phyloP scores from a whole-genome alignment of 30 jellyfish, hydroid and myxozoan genomes.

The Chrysaora quinquecirrha region DNA sequence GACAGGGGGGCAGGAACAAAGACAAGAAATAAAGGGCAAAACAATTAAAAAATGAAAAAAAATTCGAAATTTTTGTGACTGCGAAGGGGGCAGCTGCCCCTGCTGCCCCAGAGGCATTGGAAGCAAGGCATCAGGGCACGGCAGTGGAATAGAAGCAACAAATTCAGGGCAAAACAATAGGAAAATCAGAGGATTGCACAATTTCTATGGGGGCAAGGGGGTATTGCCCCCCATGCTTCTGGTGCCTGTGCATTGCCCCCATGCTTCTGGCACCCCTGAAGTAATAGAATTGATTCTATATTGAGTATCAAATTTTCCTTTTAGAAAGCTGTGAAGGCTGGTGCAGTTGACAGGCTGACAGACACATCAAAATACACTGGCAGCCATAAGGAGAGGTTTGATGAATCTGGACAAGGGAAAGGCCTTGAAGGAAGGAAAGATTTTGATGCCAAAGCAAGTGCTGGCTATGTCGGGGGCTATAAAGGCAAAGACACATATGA shows the following conservation, averaged over 20 bases:
- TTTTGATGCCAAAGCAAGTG: slow-evolving; percentile 66
- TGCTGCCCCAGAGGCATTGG: too few relatives aligned
- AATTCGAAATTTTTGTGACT: too few relatives aligned
- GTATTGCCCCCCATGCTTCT: too few relatives aligned
- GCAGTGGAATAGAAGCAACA: not conserved
- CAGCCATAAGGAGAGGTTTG: slow-evolving; percentile 91
- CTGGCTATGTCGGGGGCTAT: slow-evolving; percentile 97
- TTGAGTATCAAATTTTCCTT: not conserved
- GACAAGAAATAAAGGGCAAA: too few relatives aligned
- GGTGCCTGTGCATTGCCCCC: too few relatives aligned
- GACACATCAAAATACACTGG: slow-evolving; percentile 98
- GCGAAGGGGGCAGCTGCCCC: too few relatives aligned
- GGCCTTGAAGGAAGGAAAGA: slow-evolving; percentile 93
- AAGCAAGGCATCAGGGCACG: too few relatives aligned
- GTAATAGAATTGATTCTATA: not conserved
- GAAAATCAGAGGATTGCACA: too few relatives aligned
- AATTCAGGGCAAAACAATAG: not conserved
- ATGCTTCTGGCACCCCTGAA: too few relatives aligned
- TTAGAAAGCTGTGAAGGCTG: slow-evolving; percentile 80
- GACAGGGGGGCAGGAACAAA: too few relatives aligned
- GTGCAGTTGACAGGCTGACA: slow-evolving; percentile 96
- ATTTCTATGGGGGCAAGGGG: too few relatives aligned
- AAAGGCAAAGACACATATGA: slow-evolving; percentile 84
- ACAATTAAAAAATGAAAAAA: too few relatives aligned
- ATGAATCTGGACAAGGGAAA: slow-evolving; percentile 95